Base-by-base conservation (phyloP, 2,113 vertebrate species). In the Protomyctophum bolini region DNA sequence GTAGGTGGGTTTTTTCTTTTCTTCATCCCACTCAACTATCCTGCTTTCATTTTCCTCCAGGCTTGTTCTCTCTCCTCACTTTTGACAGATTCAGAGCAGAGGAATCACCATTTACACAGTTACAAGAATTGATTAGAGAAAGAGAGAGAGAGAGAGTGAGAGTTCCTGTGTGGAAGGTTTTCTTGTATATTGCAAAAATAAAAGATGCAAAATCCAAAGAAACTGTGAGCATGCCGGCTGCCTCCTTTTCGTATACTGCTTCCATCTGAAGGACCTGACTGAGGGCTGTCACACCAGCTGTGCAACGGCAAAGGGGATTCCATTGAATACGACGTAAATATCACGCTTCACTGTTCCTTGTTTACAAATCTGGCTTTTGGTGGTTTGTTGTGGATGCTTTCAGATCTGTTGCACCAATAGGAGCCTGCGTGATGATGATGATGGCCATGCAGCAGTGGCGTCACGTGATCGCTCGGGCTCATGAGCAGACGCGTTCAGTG, bases 61-160 rank as follows among this genome's bases (percentile, higher is more conserved):
- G 58, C 71, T 76, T 82, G 72, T 80, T 86, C 76, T 75, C 84
- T 77, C 10, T 83, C 82, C 86, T 80, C 88, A 8, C 65, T 83
- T 75, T 68, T 82, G 45, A 82, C 85, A 76, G 84, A 72, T 80
- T 91, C 33, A 4, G 56, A 72, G 82, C 75, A 76, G 87, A 87
- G 84, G 86, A 91, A 87, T 68, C 67, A 41, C 67, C 67, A 66
- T 80, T 75, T 74, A 74, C 73, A 88, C 62, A 73, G 47, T 66
- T 91, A n/a, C 84, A 89, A 79, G 75, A 91, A 91, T 91, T 91
- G 89, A 93, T 92, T 91, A 87, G 76, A 80, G 66, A 58, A 14
- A 67, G 69, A 72, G 70, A 67, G 48, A 15, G 57, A 47, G 51
- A 63, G 63, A 29, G 21, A 21, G 21, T 1, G 21, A 21, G 21